A percentile compares a stretch with the other conserved stretches of the same genome.
These are phyloP conservation scores for Metridium senile DNA, from an alignment of 92 coral and sea anemone genomes.

Conservation along the genomic window DNA sequence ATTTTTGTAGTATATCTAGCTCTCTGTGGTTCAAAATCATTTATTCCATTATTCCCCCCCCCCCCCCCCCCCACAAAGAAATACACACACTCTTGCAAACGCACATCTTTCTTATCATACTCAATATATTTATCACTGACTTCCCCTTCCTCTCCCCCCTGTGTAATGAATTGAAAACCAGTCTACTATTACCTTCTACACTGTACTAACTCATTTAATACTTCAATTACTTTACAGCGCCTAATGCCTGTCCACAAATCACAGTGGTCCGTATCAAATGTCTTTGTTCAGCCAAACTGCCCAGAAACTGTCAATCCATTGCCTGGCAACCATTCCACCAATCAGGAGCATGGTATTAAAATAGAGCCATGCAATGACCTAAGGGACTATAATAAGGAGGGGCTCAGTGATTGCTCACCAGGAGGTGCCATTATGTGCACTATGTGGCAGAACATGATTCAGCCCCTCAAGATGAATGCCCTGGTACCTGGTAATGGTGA, in stretches of 20 bases:
- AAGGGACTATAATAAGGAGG: constrained; percentile 15
- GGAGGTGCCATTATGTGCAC: constrained; percentile 38
- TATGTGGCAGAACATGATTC: constrained; percentile 18
- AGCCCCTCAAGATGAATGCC: constrained; percentile 25
- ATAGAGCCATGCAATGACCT: constrained; percentile 1
- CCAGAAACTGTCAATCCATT: neutral
- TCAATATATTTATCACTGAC: no score
- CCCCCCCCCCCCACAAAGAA: no score
- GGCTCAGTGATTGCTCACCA: constrained; percentile 13
- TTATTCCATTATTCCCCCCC: neutral
- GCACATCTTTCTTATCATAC: no score
- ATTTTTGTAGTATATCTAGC: no score
- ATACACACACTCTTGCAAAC: no score
- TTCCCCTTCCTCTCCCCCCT: no score
- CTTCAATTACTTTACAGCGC: no score
- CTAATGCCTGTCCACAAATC: constrained; percentile 23
- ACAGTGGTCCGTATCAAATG: constrained; percentile 12
- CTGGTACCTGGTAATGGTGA: neutral
- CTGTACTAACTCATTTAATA: no score
- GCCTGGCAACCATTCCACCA: neutral
- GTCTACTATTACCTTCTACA: no score
- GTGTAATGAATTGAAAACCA: no score
- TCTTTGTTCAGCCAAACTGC: constrained; percentile 28
- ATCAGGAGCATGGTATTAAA: neutral
- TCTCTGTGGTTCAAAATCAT: no score